Conservation (phyloP, 2,113 vertebrate genomes). For the Sorex fumeus region DNA sequence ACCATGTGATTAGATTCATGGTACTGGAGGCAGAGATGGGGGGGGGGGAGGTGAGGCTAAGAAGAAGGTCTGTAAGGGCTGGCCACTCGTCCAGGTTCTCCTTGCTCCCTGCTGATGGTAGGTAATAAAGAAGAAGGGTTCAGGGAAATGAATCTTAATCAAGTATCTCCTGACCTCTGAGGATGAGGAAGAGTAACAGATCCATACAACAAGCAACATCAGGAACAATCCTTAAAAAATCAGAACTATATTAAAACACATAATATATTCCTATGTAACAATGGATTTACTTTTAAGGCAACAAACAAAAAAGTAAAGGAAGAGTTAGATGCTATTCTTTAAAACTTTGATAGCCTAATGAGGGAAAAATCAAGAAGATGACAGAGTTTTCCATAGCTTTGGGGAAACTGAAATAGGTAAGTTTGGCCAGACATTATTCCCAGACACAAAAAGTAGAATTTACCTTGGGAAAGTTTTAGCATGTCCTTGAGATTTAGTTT, state of each 20-base stretch:
- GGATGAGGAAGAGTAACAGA: conserved; percentile 27
- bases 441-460: conserved; percentile 13
- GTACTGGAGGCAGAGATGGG: neutral
- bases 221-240: too few species aligned
- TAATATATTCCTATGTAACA: conserved; percentile 25
- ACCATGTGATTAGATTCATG: neutral
- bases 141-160: neutral
- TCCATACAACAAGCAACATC: conserved; percentile 12
- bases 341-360: neutral
- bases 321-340: conserved; percentile 24
- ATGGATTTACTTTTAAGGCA: conserved; percentile 37
- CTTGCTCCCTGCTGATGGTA: neutral
- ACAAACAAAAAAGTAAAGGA: conserved; percentile 40
- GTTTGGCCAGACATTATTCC: conserved; percentile 31
- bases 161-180: neutral
- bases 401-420: conserved; percentile 50
- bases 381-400: neutral
- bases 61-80: neutral
- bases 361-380: neutral
- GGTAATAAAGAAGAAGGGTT: neutral
- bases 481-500: conserved; percentile 52
- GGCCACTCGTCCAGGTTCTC: neutral
- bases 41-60: neutral
- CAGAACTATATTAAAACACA: too few species aligned
- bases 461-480: conserved; percentile 44